Evolutionary conservation across 2,888 invertebrate species (phyloP).

Genomic region (Resseliella maxima): DNA sequence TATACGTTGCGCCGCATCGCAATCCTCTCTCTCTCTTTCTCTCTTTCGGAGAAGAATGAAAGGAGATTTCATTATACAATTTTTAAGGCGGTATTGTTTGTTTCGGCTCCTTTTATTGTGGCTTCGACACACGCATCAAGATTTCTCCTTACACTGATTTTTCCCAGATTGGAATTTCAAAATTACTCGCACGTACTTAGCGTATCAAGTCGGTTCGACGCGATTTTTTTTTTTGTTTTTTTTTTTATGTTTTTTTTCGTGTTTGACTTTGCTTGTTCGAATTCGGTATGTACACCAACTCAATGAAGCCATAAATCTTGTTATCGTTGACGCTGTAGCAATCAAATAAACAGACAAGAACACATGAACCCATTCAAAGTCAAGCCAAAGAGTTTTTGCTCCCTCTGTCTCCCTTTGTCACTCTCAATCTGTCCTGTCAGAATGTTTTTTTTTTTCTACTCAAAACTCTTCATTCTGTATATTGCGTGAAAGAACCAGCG

Average conservation of each 20-base stretch:
- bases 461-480: neutral
- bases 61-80: slow-evolving; percentile 1
- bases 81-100: slow-evolving; percentile 29
- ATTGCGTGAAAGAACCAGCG: neutral
- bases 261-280: too few species aligned
- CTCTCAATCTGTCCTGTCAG: neutral
- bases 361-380: slow-evolving; percentile 23
- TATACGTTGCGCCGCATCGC: neutral
- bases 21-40: neutral
- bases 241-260: neutral
- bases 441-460: neutral
- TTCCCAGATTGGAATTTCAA: slow-evolving; percentile 24
- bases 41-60: too few species aligned
- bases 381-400: neutral
- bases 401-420: neutral
- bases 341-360: slow-evolving; percentile 32
- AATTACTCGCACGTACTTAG: slow-evolving; percentile 54
- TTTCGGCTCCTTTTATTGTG: slow-evolving; percentile 9
- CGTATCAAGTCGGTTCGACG: neutral
- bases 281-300: neutral
- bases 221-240: neutral
- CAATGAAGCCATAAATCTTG: slow-evolving; percentile 55
- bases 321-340: slow-evolving; percentile 34
- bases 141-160: slow-evolving; percentile 19
- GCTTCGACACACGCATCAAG: neutral